These are phyloP conservation scores for Pitangus sulphuratus DNA, from an alignment of 2,797 vertebrate genomes.

Conservation along the genomic window DNA sequence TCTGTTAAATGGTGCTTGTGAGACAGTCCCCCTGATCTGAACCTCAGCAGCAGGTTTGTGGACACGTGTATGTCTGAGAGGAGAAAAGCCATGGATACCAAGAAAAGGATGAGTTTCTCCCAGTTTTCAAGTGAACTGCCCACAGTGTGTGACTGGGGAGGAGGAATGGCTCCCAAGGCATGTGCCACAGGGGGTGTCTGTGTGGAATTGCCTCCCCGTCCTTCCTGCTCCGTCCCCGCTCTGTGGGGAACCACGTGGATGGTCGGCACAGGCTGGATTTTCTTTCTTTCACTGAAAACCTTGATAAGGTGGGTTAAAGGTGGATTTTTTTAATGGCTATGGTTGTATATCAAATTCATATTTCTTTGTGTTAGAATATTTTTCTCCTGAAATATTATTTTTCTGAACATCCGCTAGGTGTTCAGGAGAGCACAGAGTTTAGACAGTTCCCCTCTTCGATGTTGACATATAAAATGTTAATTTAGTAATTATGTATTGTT, in stretches of 20 bases:
- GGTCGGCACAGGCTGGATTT: neutral
- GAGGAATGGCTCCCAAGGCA: neutral
- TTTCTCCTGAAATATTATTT: neutral
- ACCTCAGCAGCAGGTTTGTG: neutral
- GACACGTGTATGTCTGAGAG: too few relatives aligned
- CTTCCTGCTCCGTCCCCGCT: neutral
- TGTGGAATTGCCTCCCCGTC: neutral
- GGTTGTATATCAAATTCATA: neutral
- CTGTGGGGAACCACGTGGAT: accelerated
- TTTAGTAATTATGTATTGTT: neutral
- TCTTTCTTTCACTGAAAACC: neutral
- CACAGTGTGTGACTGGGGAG: neutral
- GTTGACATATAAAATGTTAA: neutral
- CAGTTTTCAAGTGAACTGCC: neutral
- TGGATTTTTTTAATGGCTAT: neutral
- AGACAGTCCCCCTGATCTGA: neutral
- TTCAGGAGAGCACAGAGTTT: neutral
- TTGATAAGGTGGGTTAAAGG: neutral
- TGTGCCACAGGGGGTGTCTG: neutral
- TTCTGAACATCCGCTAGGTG: neutral
- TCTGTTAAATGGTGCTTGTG: neutral
- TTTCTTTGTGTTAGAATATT: neutral
- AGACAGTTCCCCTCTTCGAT: neutral
- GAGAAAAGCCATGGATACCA: neutral
- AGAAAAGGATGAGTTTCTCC: neutral